Conservation (phyloP, 1,140 invertebrate genomes). For the Aphelenchoides fujianensis region DNA sequence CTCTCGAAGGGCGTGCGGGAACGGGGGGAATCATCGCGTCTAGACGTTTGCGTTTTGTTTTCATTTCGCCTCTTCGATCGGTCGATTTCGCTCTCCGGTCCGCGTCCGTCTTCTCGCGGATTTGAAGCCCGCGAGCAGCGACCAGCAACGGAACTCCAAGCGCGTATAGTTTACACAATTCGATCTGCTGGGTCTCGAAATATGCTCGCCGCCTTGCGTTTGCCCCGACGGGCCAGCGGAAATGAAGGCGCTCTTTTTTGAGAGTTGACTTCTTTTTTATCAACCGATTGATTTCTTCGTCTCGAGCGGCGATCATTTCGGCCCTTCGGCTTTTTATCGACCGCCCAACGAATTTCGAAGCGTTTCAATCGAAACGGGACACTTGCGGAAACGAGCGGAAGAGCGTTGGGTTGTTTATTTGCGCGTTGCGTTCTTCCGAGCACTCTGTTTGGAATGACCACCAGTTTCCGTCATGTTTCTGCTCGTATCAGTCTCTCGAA, state of each 20-base stretch:
- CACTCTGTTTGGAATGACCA: too few relatives aligned
- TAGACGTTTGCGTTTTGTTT: background rate
- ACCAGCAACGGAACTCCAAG: background rate
- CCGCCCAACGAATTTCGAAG: too few relatives aligned
- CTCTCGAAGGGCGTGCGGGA: background rate
- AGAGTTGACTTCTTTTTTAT: background rate
- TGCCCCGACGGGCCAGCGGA: background rate
- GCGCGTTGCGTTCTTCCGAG: too few relatives aligned
- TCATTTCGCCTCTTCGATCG: background rate
- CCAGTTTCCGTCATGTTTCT: too few relatives aligned
- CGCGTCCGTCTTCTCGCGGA: too few relatives aligned
- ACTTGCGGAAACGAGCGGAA: too few relatives aligned
- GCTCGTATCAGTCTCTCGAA: too few relatives aligned
- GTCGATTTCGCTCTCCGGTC: too few relatives aligned
- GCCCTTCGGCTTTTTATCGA: too few relatives aligned
- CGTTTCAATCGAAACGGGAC: too few relatives aligned
- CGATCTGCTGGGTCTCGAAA: constrained; percentile 2
- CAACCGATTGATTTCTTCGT: constrained; percentile 3
- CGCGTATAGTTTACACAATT: constrained; percentile 5
- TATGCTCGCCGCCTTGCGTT: background rate
- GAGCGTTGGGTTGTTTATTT: too few relatives aligned
- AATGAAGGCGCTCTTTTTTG: background rate
- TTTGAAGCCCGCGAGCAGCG: background rate
- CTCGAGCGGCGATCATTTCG: background rate
- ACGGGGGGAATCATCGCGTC: background rate